Evolutionary conservation across 2,888 invertebrate genomes (phyloP), one percentile per base, ranked within the genome.

Genomic region (Acleris laterana): DNA sequence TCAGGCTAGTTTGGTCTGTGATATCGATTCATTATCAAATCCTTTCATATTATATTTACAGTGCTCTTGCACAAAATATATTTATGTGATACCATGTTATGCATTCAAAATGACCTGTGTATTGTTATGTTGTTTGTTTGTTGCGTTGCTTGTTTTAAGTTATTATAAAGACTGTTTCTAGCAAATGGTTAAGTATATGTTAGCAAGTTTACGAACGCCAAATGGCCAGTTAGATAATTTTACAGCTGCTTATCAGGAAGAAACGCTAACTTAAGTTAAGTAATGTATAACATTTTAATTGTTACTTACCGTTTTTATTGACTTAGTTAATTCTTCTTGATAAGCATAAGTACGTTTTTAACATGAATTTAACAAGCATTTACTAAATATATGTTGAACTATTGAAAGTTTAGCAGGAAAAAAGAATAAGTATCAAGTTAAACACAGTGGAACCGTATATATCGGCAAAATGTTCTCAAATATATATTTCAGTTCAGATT

Each of bases 11-110:
- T 57, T 25, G 57, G 61, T 62, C 66, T 66, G 62, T 66, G 66
- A 66, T 66, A 66, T 66, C 51, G 46, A 61, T 57, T 57, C 66
- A 66, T 66, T 62, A 66, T 66, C 61, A 62, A 62, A 50, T 60
- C 46, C 49, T 57, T 60, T 44, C 53, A 60, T 55, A 20, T 3
- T 49, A 65, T 61, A 46, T 44, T 61, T 46, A 56, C 61, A 38
- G 22, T 61, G 49, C 57, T 57, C 22, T 52, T 57, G 61, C 56
- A 66, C 60, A 61, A 50, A 49, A 63, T 50, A 44, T 56, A 62
- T 56, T 50, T 49, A 59, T 55, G 50, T 50, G 56, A 56, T 62
- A 55, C 13, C 16, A 48, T 50, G 50, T 56, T 61, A 44, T 55
- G 28, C 55, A 61, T 28, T 49, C 22, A 63, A 63, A 64, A 58